Conservation (phyloP, 2,888 invertebrate species). For the Torymus texanus region DNA sequence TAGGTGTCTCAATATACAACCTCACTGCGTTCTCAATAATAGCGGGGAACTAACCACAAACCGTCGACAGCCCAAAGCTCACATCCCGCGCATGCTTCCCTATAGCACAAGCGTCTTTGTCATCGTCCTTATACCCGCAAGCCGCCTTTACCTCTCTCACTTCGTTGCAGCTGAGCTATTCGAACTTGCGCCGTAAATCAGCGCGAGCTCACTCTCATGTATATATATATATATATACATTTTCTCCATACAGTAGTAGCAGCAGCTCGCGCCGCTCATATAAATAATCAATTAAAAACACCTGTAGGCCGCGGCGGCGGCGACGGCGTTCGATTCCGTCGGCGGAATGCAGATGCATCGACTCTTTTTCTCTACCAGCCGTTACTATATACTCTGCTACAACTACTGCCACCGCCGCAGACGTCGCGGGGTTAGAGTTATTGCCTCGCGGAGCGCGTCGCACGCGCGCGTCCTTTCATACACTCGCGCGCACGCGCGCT, state of each 20-base stretch:
- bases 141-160: background rate
- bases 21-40: too few species aligned
- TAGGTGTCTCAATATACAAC: too few species aligned
- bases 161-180: background rate
- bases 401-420: background rate
- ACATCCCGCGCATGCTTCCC: too few species aligned
- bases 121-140: background rate
- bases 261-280: conserved; percentile 64
- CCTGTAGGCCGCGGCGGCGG: conserved; percentile 63
- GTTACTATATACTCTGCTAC: background rate
- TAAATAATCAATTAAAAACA: conserved; percentile 74
- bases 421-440: conserved; percentile 27
- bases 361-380: conserved; percentile 7
- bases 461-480: conserved; percentile 19
- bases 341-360: conserved; percentile 41
- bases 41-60: too few species aligned
- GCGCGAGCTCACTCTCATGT: background rate
- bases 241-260: conserved; percentile 25
- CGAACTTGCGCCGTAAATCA: conserved; percentile 60
- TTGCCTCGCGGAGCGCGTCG: conserved; percentile 13
- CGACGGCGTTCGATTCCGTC: conserved; percentile 2
- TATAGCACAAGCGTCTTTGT: conserved; percentile 3
- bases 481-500: background rate
- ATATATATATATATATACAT: background rate
- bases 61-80: too few species aligned